Percentiles rank a stretch among this genome's conserved stretches.
Evolutionary conservation across 2,888 invertebrate genomes (phyloP).

Genomic region (Gandaritis pyraliata): DNA sequence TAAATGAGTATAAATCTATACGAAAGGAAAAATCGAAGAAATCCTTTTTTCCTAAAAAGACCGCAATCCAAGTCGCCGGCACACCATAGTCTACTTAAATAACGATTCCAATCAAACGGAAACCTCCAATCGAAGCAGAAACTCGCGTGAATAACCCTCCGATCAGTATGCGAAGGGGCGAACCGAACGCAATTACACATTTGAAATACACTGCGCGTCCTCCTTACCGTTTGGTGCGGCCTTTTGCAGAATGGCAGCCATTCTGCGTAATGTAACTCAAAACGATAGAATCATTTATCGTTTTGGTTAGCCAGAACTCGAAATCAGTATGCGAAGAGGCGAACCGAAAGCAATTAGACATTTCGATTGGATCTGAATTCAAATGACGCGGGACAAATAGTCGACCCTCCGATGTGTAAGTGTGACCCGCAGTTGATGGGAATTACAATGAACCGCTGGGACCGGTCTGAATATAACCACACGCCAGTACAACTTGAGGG

Average conservation of each 20-base stretch:
- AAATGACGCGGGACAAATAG: constrained; percentile 51
- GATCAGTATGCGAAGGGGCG: constrained; percentile 64
- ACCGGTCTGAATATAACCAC: not conserved
- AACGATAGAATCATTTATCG: no score
- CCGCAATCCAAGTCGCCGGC: no score
- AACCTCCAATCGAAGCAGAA: constrained; percentile 5
- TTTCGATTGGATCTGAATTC: constrained; percentile 67
- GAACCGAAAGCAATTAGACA: constrained; percentile 71
- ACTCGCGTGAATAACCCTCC: constrained; percentile 22
- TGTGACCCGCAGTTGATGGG: constrained; percentile 60
- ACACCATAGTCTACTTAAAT: not conserved
- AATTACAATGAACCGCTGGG: constrained; percentile 54
- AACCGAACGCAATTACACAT: constrained; percentile 71
- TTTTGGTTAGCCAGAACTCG: no score
- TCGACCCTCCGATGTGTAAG: constrained; percentile 45
- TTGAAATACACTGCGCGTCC: constrained; percentile 29
- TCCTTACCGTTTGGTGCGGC: no score
- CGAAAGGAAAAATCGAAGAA: no score
- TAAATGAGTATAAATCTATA: no score
- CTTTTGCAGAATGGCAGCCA: no score
- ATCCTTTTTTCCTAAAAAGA: no score
- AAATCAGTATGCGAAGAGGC: constrained; percentile 64
- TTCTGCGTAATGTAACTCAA: no score
- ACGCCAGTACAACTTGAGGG: not conserved
- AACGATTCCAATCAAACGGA: constrained; percentile 14